Evolutionary conservation across 2,797 vertebrate genomes (phyloP).

Genomic region (Siniperca obscura): DNA sequence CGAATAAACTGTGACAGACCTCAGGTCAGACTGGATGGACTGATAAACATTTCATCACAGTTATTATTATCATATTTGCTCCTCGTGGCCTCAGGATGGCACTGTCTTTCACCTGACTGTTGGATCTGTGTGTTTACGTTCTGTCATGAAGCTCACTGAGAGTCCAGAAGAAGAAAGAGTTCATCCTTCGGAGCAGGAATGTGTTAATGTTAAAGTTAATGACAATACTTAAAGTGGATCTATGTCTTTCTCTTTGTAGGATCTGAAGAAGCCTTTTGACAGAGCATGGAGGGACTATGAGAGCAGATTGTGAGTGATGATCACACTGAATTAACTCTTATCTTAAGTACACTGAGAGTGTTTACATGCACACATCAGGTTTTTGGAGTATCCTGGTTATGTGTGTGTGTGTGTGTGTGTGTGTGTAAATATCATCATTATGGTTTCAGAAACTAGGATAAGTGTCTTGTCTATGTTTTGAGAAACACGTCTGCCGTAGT

Average conservation of each 20-base stretch:
- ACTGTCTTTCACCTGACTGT: conserved; percentile 6
- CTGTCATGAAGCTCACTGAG: neutral
- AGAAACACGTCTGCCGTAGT: conserved; percentile 6
- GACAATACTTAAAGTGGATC: neutral
- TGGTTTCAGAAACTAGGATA: conserved; percentile 1
- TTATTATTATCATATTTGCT: neutral
- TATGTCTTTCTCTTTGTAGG: conserved; percentile 39
- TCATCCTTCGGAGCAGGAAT: neutral
- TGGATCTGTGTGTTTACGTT: neutral
- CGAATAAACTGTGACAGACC: neutral
- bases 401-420: conserved; percentile 23
- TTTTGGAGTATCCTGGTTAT: neutral
- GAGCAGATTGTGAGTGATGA: conserved; percentile 70
- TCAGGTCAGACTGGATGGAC: neutral
- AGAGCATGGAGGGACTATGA: conserved; percentile 75
- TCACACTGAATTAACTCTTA: neutral
- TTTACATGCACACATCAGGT: neutral
- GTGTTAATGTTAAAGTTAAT: neutral
- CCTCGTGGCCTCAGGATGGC: accelerated
- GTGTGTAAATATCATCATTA: conserved; percentile 12
- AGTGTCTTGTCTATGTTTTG: neutral
- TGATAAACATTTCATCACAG: neutral
- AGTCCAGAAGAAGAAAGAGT: neutral
- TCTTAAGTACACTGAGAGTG: neutral
- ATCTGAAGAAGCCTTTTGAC: conserved; percentile 77